Percentiles rank a stretch among this genome's conserved stretches.
These are phyloP conservation scores for Sesamia nonagrioides DNA, from an alignment of 1,140 invertebrate genomes.

Conservation along the genomic window DNA sequence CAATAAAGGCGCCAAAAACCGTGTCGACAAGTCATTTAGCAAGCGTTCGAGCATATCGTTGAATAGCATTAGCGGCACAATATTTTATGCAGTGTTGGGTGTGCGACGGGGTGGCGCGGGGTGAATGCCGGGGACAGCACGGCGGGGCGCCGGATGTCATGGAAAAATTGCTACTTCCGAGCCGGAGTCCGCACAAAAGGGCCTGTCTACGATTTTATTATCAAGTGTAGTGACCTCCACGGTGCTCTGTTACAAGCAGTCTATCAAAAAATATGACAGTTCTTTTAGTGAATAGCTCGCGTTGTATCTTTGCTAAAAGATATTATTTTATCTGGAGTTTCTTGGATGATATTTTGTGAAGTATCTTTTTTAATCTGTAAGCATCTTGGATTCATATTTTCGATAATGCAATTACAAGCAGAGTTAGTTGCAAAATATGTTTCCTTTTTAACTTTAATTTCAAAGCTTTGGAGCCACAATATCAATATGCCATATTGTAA, in stretches of 20 bases:
- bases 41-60: conserved; percentile 57
- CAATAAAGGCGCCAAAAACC: conserved; percentile 35
- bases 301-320: conserved; percentile 28
- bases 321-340: conserved; percentile 28
- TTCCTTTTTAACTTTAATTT: background rate
- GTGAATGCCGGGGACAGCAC: conserved; percentile 69
- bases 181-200: conserved; percentile 67
- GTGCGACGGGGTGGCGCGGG: conserved; percentile 48
- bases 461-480: background rate
- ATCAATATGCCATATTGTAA: background rate
- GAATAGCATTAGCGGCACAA: conserved; percentile 62
- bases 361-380: background rate
- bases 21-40: conserved; percentile 49
- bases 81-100: conserved; percentile 65
- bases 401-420: background rate
- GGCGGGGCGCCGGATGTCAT: conserved; percentile 78
- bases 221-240: conserved; percentile 68
- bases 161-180: conserved; percentile 83
- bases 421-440: background rate
- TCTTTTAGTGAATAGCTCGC: conserved; percentile 50
- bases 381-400: background rate
- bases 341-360: background rate
- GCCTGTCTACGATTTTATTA: conserved; percentile 73
- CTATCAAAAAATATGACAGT: conserved; percentile 64
- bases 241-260: conserved; percentile 60